Percentiles rank a stretch among this genome's conserved stretches.
Evolutionary conservation across 37 sponge, comb jelly and placozoan species (phyloP).

Genomic region (Chondrosia reniformis): DNA sequence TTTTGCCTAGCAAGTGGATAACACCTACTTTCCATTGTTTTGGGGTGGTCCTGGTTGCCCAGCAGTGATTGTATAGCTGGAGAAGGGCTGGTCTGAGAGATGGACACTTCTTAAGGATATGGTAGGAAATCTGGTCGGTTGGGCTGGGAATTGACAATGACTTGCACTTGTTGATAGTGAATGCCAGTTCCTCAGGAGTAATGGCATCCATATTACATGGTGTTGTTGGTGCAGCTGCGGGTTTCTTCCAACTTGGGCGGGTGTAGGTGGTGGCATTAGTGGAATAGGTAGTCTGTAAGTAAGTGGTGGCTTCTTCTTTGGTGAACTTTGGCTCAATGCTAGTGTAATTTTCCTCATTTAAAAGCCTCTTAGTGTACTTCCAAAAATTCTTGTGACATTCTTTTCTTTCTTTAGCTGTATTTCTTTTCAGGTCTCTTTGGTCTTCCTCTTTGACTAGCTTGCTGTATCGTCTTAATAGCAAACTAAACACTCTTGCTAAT

Average conservation of each 20-base stretch:
- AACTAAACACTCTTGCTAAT: background rate
- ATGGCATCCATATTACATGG: background rate
- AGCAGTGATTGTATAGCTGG: conserved; percentile 5
- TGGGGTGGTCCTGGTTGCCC: conserved; percentile 1
- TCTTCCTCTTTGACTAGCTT: conserved; percentile 11
- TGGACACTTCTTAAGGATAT: conserved; percentile 17
- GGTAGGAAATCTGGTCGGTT: conserved; percentile 5
- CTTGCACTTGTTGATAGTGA: background rate
- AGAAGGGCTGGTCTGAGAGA: conserved; percentile 23
- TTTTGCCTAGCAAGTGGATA: conserved; percentile 10
- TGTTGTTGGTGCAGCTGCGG: background rate
- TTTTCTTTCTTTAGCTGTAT: background rate
- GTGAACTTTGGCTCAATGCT: background rate
- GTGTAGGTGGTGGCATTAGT: background rate
- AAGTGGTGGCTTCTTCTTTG: background rate
- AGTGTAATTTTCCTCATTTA: background rate
- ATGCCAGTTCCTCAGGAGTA: background rate
- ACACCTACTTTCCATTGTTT: conserved; percentile 14
- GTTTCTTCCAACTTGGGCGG: background rate
- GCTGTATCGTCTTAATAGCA: background rate
- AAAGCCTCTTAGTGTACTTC: conserved; percentile 3
- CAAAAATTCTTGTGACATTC: conserved; percentile 18
- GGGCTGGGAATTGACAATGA: conserved; percentile 1
- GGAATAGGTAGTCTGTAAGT: background rate
- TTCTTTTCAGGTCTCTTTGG: background rate